phyloP scores from a whole-genome alignment of 2,113 vertebrate species.

The Semnornis frantzii region DNA sequence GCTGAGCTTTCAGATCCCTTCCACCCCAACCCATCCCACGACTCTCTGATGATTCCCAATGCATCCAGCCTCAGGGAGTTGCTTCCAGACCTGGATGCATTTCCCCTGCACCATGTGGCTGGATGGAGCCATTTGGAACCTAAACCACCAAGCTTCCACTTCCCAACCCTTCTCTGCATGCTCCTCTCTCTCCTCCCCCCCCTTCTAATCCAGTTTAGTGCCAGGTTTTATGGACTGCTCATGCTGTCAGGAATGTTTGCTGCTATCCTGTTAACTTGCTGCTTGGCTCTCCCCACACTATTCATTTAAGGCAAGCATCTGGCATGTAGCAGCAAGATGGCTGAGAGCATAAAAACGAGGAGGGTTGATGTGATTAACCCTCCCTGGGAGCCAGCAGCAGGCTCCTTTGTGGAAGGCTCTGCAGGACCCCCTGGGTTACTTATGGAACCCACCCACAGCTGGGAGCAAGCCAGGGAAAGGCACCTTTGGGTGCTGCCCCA shows the following conservation, averaged over 20 bases:
- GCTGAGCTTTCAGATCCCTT: too few relatives aligned
- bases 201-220: constrained; percentile 48
- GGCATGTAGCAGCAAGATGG: constrained; percentile 68
- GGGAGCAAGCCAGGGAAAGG: neutral
- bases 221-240: constrained; percentile 67
- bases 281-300: constrained; percentile 64
- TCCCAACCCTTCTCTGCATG: constrained; percentile 34
- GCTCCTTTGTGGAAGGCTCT: neutral
- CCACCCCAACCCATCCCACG: too few relatives aligned
- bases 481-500: neutral
- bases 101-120: constrained; percentile 5
- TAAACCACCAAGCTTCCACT: neutral
- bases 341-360: constrained; percentile 68
- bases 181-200: constrained; percentile 1
- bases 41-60: neutral
- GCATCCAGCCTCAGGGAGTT: constrained; percentile 38
- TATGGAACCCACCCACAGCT: neutral
- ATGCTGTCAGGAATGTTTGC: constrained; percentile 69
- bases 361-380: constrained; percentile 62
- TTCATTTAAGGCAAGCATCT: constrained; percentile 70
- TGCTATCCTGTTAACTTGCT: constrained; percentile 70
- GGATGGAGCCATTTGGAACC: constrained; percentile 18
- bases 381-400: constrained; percentile 53
- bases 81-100: constrained; percentile 26
- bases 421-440: neutral